Conservation (phyloP, 2,797 vertebrate species). For the Okamejei kenojei region DNA sequence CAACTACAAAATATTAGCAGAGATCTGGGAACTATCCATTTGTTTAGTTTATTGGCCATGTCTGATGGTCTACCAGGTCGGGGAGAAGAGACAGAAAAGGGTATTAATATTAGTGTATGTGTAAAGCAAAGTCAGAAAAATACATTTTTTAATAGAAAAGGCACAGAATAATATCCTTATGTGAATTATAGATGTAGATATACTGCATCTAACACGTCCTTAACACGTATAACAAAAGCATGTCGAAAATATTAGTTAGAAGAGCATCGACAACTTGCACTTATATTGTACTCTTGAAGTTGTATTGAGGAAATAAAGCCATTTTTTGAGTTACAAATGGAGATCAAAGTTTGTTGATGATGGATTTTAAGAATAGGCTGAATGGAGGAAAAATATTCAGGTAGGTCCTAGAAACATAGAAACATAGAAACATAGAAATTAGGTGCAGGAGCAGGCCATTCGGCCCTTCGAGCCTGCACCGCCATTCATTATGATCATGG, state of each 20-base stretch:
- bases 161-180: background rate
- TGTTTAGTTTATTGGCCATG: background rate
- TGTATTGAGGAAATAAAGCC: background rate
- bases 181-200: background rate
- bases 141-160: background rate
- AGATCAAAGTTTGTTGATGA: background rate
- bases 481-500: too few relatives aligned
- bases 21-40: background rate
- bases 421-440: too few relatives aligned
- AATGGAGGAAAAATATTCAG: background rate
- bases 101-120: background rate
- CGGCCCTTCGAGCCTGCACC: too few relatives aligned
- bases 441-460: too few relatives aligned
- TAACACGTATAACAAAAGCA: background rate
- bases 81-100: background rate
- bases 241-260: background rate
- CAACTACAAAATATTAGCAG: background rate
- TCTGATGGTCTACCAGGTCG: background rate
- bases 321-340: background rate
- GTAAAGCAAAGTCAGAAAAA: background rate
- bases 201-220: background rate
- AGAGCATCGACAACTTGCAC: background rate
- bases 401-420: too few relatives aligned
- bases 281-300: background rate
- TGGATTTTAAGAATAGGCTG: background rate